Conservation (phyloP, 2,113 vertebrate genomes). For the Bubo blakistoni region DNA sequence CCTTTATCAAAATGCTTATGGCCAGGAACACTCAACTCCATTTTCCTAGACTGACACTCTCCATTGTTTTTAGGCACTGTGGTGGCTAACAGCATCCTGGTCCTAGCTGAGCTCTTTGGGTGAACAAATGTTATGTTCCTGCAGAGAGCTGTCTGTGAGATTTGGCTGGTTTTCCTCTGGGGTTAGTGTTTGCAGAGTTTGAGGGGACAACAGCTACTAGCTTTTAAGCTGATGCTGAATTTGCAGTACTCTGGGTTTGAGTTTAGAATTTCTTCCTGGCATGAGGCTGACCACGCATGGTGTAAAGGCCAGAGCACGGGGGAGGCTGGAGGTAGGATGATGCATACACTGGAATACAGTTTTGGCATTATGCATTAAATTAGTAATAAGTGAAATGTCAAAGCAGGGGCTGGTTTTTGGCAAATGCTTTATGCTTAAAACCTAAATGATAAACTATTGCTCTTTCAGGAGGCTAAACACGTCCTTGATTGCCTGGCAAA, state of each 20-base stretch:
- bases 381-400: not conserved
- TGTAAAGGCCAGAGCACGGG: not conserved
- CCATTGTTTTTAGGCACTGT: not conserved
- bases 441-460: not conserved
- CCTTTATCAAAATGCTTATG: not conserved
- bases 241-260: not conserved
- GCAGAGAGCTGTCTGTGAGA: not conserved
- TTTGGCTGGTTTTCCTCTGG: not conserved
- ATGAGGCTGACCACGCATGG: not conserved
- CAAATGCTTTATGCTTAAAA: not conserved
- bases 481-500: not conserved
- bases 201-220: not conserved
- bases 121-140: accelerated
- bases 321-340: not conserved
- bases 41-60: not conserved
- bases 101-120: not conserved
- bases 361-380: not conserved
- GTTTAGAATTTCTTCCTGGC: not conserved
- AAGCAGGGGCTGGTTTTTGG: not conserved
- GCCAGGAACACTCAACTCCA: not conserved
- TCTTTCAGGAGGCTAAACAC: not conserved
- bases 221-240: not conserved
- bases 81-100: not conserved
- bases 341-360: not conserved
- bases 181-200: not conserved